A percentile compares a stretch with the other conserved stretches of the same genome.
Evolutionary conservation across 2,888 invertebrate species (phyloP).

Genomic region (Vesta saturnalis): DNA sequence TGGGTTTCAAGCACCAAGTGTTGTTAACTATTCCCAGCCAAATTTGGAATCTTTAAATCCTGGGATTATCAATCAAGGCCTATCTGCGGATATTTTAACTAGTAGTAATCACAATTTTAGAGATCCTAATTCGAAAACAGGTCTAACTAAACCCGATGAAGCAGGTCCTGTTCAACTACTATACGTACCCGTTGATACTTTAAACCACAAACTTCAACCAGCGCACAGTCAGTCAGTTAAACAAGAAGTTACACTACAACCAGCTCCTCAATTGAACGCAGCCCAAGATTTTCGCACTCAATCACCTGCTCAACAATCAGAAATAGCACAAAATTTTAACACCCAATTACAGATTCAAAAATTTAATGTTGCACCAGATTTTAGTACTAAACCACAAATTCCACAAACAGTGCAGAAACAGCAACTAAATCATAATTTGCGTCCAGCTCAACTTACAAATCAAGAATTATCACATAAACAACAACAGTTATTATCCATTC

Average conservation of each 20-base stretch:
- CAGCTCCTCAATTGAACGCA: not conserved
- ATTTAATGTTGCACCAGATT: too few relatives aligned
- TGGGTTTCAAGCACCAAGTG: constrained; percentile 23
- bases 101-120: constrained; percentile 20
- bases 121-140: constrained; percentile 26
- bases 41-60: constrained; percentile 19
- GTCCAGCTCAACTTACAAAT: not conserved
- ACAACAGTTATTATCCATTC: constrained; percentile 56
- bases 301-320: not conserved
- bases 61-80: constrained; percentile 28
- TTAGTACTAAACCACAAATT: not conserved
- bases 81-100: constrained; percentile 15
- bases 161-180: constrained; percentile 79
- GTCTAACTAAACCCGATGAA: constrained; percentile 49
- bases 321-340: not conserved
- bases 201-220: constrained; percentile 64
- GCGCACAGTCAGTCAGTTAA: not conserved
- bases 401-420: not conserved
- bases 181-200: constrained; percentile 83
- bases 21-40: constrained; percentile 8
- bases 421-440: not conserved
- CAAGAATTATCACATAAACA: constrained; percentile 22
- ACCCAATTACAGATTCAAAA: not conserved
- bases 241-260: not conserved
- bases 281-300: not conserved